phyloP scores from a whole-genome alignment of 1,140 invertebrate species.

The Chymomyza costata region DNA sequence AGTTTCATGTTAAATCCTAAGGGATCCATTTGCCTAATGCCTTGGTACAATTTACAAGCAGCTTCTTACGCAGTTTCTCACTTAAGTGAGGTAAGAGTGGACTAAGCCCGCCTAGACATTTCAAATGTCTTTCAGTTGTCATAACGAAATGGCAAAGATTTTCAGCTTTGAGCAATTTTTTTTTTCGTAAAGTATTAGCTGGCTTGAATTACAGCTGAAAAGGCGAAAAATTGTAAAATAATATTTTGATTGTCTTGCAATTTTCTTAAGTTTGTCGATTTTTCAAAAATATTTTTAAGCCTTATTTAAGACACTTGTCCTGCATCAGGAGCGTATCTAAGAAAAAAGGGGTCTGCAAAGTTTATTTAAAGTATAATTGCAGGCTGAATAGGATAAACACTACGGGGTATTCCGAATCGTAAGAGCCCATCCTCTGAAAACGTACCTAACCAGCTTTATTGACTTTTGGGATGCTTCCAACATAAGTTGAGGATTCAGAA shows the following conservation, averaged over 20 bases:
- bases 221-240: constrained; percentile 63
- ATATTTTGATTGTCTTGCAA: constrained; percentile 71
- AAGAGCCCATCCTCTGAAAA: too few relatives aligned
- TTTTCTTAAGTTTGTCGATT: constrained; percentile 40
- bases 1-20: constrained; percentile 34
- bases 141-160: constrained; percentile 53
- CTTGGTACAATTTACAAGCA: constrained; percentile 39
- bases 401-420: too few relatives aligned
- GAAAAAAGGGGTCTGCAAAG: too few relatives aligned
- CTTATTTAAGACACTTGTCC: constrained; percentile 61
- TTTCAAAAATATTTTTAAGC: constrained; percentile 53
- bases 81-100: too few relatives aligned
- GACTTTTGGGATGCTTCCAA: too few relatives aligned
- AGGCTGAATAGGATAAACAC: too few relatives aligned
- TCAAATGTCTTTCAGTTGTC: constrained; percentile 69
- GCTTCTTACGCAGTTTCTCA: background rate
- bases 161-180: constrained; percentile 1
- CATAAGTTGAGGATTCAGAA: too few relatives aligned
- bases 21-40: constrained; percentile 71
- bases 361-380: too few relatives aligned
- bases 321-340: background rate
- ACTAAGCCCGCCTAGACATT: constrained; percentile 30
- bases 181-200: background rate
- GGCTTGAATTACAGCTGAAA: background rate
- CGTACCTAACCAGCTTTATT: too few relatives aligned